Evolutionary conservation across 2,888 invertebrate species (phyloP).

Genomic region (Embidobia sp.): DNA sequence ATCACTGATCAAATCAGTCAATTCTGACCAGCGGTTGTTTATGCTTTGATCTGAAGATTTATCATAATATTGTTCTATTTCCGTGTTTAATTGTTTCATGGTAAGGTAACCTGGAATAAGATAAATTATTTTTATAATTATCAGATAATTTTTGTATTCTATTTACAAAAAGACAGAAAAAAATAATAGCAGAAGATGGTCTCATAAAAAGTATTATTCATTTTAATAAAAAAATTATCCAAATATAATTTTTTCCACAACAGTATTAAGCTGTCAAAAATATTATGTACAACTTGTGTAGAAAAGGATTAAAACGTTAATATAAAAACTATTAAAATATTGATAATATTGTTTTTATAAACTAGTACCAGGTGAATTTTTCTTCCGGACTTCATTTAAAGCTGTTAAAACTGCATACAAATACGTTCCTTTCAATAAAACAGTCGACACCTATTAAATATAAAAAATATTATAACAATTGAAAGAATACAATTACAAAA

Average conservation of each 20-base stretch:
- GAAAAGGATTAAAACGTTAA: not conserved
- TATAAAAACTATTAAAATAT: constrained; percentile 1
- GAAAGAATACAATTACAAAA: not conserved
- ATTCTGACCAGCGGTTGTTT: not conserved
- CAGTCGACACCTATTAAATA: not conserved
- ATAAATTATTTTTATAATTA: too few relatives aligned
- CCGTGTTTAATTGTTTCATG: constrained; percentile 4
- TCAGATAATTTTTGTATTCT: too few relatives aligned
- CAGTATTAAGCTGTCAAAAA: too few relatives aligned
- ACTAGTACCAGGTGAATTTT: constrained; percentile 13
- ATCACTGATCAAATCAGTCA: not conserved
- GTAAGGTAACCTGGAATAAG: too few relatives aligned
- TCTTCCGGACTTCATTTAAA: not conserved
- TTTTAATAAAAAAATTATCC: too few relatives aligned
- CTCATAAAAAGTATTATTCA: too few relatives aligned
- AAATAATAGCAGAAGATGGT: too few relatives aligned
- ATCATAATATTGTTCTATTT: not conserved
- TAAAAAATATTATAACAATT: not conserved
- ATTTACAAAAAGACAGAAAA: too few relatives aligned
- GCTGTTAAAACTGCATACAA: not conserved
- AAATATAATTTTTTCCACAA: too few relatives aligned
- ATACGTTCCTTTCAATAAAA: not conserved
- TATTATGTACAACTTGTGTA: too few relatives aligned
- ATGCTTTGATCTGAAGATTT: too few relatives aligned
- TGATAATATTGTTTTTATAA: not conserved